Percentiles rank a stretch among this genome's conserved stretches.
Evolutionary conservation across 1,140 invertebrate genomes (phyloP).

Genomic region (Euura lappo): DNA sequence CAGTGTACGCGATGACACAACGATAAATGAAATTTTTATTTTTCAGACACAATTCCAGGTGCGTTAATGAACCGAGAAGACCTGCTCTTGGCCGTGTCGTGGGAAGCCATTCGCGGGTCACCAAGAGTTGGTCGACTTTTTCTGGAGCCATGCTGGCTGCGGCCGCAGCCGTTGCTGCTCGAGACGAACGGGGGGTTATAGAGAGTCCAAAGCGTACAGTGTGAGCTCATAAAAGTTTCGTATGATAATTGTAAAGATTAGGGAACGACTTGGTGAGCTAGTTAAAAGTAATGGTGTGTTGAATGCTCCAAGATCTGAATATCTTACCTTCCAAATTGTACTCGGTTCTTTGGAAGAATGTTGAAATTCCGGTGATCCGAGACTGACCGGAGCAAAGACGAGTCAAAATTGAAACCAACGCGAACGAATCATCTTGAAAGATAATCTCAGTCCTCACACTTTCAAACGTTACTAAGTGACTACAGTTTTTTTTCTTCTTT

Average conservation of each 20-base stretch:
- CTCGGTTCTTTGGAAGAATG: conserved; percentile 4
- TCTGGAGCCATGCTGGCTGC: neutral
- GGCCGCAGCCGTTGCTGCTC: neutral
- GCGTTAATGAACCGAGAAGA: conserved; percentile 43
- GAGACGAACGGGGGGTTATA: neutral
- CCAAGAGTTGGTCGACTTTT: conserved; percentile 30
- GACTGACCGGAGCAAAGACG: neutral
- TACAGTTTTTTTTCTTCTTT: neutral
- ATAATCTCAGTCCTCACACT: neutral
- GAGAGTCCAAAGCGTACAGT: conserved; percentile 3
- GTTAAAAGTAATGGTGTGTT: conserved; percentile 44
- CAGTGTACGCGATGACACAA: conserved; percentile 1
- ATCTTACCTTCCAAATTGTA: conserved; percentile 4
- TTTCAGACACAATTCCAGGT: neutral
- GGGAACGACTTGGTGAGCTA: conserved; percentile 33
- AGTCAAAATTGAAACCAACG: conserved; percentile 5
- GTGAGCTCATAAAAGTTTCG: conserved; percentile 14
- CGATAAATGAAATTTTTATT: conserved; percentile 10
- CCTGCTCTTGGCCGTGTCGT: conserved; percentile 37
- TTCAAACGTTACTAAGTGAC: conserved; percentile 7
- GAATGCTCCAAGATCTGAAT: conserved; percentile 2
- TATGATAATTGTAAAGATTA: conserved; percentile 56
- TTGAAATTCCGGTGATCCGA: neutral
- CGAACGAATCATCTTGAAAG: conserved; percentile 4
- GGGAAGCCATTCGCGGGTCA: conserved; percentile 55